A percentile compares a stretch with the other conserved stretches of the same genome.
Evolutionary conservation across 2,797 vertebrate species (phyloP).

Genomic region (Lates japonicus): DNA sequence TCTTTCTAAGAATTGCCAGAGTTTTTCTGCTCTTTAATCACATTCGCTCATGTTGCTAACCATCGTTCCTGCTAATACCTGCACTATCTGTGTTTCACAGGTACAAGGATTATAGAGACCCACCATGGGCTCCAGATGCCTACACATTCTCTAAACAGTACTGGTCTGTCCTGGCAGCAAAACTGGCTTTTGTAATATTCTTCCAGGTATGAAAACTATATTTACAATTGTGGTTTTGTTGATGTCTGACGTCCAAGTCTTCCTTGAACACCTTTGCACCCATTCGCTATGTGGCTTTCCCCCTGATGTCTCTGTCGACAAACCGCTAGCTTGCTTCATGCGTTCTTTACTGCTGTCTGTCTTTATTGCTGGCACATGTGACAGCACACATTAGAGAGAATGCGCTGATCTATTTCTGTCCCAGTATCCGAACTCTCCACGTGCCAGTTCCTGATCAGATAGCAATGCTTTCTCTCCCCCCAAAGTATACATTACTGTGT

Average conservation of each 20-base stretch:
- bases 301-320: not conserved
- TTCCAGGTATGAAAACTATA: conserved; percentile 90
- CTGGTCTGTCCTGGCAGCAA: conserved; percentile 95
- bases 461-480: not conserved
- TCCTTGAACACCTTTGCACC: not conserved
- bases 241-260: not conserved
- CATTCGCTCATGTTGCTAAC: not conserved
- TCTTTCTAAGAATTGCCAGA: not conserved
- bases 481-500: not conserved
- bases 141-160: conserved; percentile 98
- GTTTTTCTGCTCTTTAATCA: not conserved
- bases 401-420: not conserved
- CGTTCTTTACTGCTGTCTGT: not conserved
- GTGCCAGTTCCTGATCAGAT: not conserved
- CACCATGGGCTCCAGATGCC: conserved; percentile 91
- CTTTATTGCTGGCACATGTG: not conserved
- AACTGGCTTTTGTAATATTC: conserved; percentile 96
- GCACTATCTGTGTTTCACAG: conserved; percentile 79
- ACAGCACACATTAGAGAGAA: not conserved
- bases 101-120: conserved; percentile 98
- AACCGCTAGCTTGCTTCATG: not conserved
- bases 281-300: not conserved
- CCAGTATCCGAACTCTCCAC: not conserved
- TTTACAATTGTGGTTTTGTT: conserved; percentile 18
- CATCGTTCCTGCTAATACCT: not conserved